Evolutionary conservation across 2,888 invertebrate genomes (phyloP).

Genomic region (Merodon equestris): DNA sequence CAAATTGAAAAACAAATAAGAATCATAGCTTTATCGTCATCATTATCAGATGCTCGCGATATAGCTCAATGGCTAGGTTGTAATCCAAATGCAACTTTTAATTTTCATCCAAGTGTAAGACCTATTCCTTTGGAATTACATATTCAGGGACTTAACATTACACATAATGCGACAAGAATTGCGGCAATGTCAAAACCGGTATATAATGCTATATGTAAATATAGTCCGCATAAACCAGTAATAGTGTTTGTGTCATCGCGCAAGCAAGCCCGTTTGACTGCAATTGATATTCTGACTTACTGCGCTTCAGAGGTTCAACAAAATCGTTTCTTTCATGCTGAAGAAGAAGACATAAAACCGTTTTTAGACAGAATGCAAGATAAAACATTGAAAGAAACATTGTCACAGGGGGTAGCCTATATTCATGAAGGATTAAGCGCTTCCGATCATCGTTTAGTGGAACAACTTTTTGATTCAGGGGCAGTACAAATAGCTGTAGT

Average conservation of each 20-base stretch:
- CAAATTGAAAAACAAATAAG: constrained; percentile 94
- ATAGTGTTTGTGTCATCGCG: constrained; percentile 95
- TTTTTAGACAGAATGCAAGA: constrained; percentile 93
- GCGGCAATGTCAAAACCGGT: constrained; percentile 99
- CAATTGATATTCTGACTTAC: constrained; percentile 96
- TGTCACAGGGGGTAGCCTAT: constrained; percentile 97
- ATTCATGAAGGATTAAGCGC: constrained; percentile 95
- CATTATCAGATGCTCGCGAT: constrained; percentile 96
- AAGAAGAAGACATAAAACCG: constrained; percentile 91
- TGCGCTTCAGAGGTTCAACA: constrained; percentile 94
- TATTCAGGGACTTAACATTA: constrained; percentile 97
- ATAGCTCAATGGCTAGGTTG: constrained; percentile 98
- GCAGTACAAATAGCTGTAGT: constrained; percentile 96
- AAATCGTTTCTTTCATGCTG: constrained; percentile 93
- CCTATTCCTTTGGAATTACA: constrained; percentile 97
- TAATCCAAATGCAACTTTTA: constrained; percentile 95
- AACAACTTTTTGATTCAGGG: constrained; percentile 94
- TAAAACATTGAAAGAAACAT: constrained; percentile 93
- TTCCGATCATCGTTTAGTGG: constrained; percentile 92
- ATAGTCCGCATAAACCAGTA: constrained; percentile 91
- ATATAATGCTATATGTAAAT: constrained; percentile 93
- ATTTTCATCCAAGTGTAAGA: constrained; percentile 98
- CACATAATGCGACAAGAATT: constrained; percentile 96
- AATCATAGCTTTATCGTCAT: constrained; percentile 95
- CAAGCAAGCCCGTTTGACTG: constrained; percentile 94